These are phyloP conservation scores for Glaucomys volans DNA, from an alignment of 2,113 vertebrate genomes.

Conservation along the genomic window DNA sequence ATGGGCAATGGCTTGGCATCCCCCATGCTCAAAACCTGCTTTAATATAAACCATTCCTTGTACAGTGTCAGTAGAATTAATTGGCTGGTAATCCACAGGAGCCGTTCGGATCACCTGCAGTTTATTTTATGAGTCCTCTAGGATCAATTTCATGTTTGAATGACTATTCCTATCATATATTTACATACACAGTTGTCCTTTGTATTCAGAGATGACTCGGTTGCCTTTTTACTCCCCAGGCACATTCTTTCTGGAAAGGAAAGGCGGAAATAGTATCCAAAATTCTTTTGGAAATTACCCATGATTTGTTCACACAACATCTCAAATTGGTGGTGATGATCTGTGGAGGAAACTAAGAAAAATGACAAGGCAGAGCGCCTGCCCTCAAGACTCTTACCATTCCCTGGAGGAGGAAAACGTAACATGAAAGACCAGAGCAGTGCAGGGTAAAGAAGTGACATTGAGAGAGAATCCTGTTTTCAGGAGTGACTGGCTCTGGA, in stretches of 20 bases:
- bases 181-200: slow-evolving; percentile 67
- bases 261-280: not conserved
- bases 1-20: not conserved
- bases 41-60: slow-evolving; percentile 29
- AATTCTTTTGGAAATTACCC: slow-evolving; percentile 23
- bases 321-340: not conserved
- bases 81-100: slow-evolving; percentile 53
- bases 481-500: not conserved
- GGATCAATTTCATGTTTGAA: slow-evolving; percentile 74
- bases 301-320: not conserved
- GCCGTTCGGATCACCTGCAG: slow-evolving; percentile 17
- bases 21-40: slow-evolving; percentile 17
- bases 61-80: slow-evolving; percentile 63
- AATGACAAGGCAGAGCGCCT: not conserved
- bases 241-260: slow-evolving; percentile 28
- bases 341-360: not conserved
- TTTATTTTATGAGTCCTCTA: slow-evolving; percentile 73
- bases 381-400: not conserved
- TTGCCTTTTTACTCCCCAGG: slow-evolving; percentile 41
- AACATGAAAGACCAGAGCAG: not conserved
- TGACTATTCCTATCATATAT: slow-evolving; percentile 52
- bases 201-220: slow-evolving; percentile 38
- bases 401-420: not conserved
- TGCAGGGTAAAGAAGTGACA: fast-evolving
- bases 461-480: not conserved